A percentile compares a stretch with the other conserved stretches of the same genome.
Evolutionary conservation across 2,797 vertebrate species (phyloP).

Genomic region (Acanthurus tractus): DNA sequence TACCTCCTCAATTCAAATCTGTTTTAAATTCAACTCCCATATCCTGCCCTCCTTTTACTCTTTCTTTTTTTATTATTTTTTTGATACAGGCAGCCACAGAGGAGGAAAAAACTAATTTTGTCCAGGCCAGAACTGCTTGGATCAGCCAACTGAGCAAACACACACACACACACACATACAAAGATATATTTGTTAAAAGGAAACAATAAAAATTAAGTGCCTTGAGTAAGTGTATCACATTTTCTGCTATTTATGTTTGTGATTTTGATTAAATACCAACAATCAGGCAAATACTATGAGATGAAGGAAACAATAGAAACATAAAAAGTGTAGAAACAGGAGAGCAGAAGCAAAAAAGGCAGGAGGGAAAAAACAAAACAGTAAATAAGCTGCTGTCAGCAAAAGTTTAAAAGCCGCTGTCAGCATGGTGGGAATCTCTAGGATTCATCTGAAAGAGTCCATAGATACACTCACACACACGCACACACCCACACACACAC

Average conservation of each 20-base stretch:
- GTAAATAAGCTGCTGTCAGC: slow-evolving; percentile 57
- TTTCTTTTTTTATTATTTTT: background rate
- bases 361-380: background rate
- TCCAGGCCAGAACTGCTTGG: slow-evolving; percentile 7
- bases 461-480: background rate
- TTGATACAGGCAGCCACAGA: background rate
- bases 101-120: slow-evolving; percentile 32
- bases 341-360: slow-evolving; percentile 7
- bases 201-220: slow-evolving; percentile 1
- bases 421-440: slow-evolving; percentile 51
- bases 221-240: slow-evolving; percentile 5
- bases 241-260: background rate
- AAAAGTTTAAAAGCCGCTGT: slow-evolving; percentile 54
- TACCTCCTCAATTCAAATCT: slow-evolving; percentile 24
- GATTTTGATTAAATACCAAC: slow-evolving; percentile 1
- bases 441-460: slow-evolving; percentile 27
- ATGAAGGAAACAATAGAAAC: background rate
- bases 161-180: background rate
- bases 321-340: background rate
- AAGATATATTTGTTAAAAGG: background rate
- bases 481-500: slow-evolving; percentile 11
- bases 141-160: slow-evolving; percentile 4
- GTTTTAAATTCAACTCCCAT: background rate
- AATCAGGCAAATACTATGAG: background rate
- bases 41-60: background rate